Conservation (phyloP, 2,888 invertebrate species). For the Sinelater perroti region DNA sequence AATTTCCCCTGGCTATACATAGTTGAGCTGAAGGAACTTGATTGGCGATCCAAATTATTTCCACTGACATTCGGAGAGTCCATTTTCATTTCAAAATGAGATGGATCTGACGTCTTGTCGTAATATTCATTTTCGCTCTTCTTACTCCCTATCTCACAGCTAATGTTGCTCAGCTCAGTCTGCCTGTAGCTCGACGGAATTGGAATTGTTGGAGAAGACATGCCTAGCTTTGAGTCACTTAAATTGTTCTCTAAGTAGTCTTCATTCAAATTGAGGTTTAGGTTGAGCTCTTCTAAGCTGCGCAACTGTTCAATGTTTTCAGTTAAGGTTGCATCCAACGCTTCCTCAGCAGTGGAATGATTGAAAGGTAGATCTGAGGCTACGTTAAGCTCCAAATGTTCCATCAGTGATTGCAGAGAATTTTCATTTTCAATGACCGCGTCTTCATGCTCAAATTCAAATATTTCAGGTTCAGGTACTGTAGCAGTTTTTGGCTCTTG, state of each 20-base stretch:
- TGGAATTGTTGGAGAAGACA: constrained; percentile 72
- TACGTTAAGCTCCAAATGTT: constrained; percentile 58
- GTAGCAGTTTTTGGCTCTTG: constrained; percentile 48
- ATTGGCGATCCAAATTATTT: constrained; percentile 23
- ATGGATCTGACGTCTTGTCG: constrained; percentile 38
- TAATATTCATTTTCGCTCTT: constrained; percentile 62
- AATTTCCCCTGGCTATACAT: constrained; percentile 5
- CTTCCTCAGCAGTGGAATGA: constrained; percentile 64
- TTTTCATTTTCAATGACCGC: constrained; percentile 42
- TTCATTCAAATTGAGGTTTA: constrained; percentile 60
- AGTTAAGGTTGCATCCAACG: constrained; percentile 59
- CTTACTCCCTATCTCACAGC: constrained; percentile 71
- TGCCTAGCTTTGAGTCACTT: constrained; percentile 13
- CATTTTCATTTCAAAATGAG: constrained; percentile 33
- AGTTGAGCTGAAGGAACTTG: constrained; percentile 34
- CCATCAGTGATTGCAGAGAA: constrained; percentile 54
- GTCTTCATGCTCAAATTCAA: constrained; percentile 77
- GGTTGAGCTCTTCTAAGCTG: constrained; percentile 60
- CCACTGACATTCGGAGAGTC: constrained; percentile 22
- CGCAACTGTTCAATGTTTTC: constrained; percentile 54
- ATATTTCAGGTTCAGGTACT: constrained; percentile 68
- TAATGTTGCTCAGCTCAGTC: constrained; percentile 66
- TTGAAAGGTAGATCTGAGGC: constrained; percentile 62
- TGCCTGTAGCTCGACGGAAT: constrained; percentile 68
- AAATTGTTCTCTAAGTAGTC: constrained; percentile 53